Conservation (phyloP, 2,888 invertebrate genomes). For the Leptopilina myrica region DNA sequence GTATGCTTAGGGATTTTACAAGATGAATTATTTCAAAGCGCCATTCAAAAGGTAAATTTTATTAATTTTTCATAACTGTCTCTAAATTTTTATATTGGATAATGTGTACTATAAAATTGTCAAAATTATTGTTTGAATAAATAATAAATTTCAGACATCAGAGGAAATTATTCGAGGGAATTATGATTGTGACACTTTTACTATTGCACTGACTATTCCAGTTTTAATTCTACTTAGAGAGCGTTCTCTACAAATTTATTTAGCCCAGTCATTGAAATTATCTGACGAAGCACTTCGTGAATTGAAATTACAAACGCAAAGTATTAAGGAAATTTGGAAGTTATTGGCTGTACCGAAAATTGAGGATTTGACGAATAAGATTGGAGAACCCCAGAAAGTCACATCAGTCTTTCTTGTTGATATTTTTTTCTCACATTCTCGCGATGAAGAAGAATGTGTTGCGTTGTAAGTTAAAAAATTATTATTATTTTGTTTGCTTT, state of each 20-base stretch:
- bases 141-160: slow-evolving; percentile 54
- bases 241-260: slow-evolving; percentile 80
- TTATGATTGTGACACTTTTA: slow-evolving; percentile 83
- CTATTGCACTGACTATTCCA: slow-evolving; percentile 85
- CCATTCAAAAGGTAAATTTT: slow-evolving; percentile 76
- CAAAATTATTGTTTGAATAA: slow-evolving; percentile 39
- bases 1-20: slow-evolving; percentile 87
- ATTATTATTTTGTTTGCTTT: slow-evolving; percentile 37
- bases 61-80: background rate
- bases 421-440: slow-evolving; percentile 76
- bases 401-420: slow-evolving; percentile 81
- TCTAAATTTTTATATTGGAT: background rate
- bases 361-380: slow-evolving; percentile 78
- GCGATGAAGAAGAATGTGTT: slow-evolving; percentile 81
- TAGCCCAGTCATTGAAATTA: slow-evolving; percentile 79
- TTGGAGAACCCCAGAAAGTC: slow-evolving; percentile 79
- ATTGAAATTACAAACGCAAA: slow-evolving; percentile 61
- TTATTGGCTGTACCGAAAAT: slow-evolving; percentile 82
- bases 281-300: slow-evolving; percentile 46
- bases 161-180: slow-evolving; percentile 63
- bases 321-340: slow-evolving; percentile 88
- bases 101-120: slow-evolving; percentile 45
- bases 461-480: slow-evolving; percentile 74
- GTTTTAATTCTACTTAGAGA: slow-evolving; percentile 83
- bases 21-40: slow-evolving; percentile 78